Base-by-base conservation (phyloP, 2,113 vertebrate genomes). In the Myrmecophaga tridactyla region DNA sequence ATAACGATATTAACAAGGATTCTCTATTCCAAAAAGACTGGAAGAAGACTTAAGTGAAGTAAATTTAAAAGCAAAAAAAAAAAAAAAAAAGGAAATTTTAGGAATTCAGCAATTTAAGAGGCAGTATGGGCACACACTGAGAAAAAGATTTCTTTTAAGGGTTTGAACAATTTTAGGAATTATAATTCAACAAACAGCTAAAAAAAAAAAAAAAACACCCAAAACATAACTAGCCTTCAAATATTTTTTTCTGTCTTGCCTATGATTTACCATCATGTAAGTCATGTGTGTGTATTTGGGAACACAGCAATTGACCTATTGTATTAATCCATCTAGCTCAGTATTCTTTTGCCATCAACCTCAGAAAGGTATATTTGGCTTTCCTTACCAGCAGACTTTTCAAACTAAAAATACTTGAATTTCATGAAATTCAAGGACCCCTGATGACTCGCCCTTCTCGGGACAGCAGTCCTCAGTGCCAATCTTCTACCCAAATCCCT, bases 211-310 rank as follows among this genome's bases (percentile, higher is more conserved):
- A n/a, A n/a, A n/a, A n/a, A n/a, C n/a, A 91, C 60, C 41, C 69
- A 67, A 69, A 96, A 75, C 69, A 58, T 58, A 51, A 51, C 34
- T 85, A 77, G 67, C n/a, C 46, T 80, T 87, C 53, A 89, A 85
- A 75, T 10, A 88, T 73, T 70, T 67, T 67, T 87, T 92, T 92
- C 89, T 39, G 41, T 89, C 53, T 62, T 69, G 14, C 43, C 72
- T 91, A 85, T 94, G 83, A 90, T 58, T 94, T 86, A 85, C 20
- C 60, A 94, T 89, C n/a, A 23, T 62, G 76, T 89, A 81, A 81
- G 80, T 56, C 60, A 51, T 77, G 56, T 78, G 67, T 94, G 43
- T 81, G 25, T 73, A 18, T 62, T 18, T 15, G 0, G 43, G 41
- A 31, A 43, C 65, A 77, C 73, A 90, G 69, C 23, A 94, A 81